Evolutionary conservation across 2,797 vertebrate genomes (phyloP).

Genomic region (Ambastaia sidthimunki): DNA sequence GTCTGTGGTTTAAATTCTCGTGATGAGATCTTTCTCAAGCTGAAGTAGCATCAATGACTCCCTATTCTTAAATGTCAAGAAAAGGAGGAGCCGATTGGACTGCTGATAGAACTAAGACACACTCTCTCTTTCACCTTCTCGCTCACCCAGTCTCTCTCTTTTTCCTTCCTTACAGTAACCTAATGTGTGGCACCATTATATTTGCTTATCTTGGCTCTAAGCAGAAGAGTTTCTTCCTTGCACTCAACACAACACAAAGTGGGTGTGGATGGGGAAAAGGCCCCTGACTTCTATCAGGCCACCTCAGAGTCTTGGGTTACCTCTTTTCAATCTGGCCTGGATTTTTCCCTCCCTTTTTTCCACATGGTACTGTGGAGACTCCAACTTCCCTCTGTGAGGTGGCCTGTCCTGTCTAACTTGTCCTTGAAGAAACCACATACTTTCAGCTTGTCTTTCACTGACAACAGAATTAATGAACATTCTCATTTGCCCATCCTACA

Average conservation of each 20-base stretch:
- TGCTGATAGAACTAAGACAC: constrained; percentile 48
- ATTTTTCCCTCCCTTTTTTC: constrained; percentile 56
- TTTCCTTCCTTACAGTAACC: constrained; percentile 53
- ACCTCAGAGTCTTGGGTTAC: constrained; percentile 75
- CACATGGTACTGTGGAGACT: constrained; percentile 68
- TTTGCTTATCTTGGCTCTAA: constrained; percentile 61
- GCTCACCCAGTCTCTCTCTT: constrained; percentile 38
- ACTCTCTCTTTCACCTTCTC: constrained; percentile 50
- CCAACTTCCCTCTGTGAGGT: constrained; percentile 65
- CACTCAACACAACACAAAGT: constrained; percentile 54
- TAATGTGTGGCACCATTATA: constrained; percentile 63
- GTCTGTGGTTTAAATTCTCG: constrained; percentile 26
- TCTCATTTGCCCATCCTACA: constrained; percentile 49
- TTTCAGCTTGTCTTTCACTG: constrained; percentile 62
- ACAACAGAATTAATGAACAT: constrained; percentile 58
- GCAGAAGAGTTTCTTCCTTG: constrained; percentile 54
- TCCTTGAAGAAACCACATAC: constrained; percentile 74
- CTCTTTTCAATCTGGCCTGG: constrained; percentile 68
- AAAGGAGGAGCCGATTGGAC: constrained; percentile 53
- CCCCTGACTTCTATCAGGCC: constrained; percentile 66
- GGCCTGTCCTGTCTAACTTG: constrained; percentile 51
- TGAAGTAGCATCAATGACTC: constrained; percentile 14
- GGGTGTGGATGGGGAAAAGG: constrained; percentile 56
- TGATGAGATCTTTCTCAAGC: background rate
- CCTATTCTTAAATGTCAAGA: constrained; percentile 53